Percentiles rank a stretch among this genome's conserved stretches.
These are phyloP conservation scores for Brachystomella parvula DNA, from an alignment of 1,140 invertebrate genomes.

Conservation along the genomic window DNA sequence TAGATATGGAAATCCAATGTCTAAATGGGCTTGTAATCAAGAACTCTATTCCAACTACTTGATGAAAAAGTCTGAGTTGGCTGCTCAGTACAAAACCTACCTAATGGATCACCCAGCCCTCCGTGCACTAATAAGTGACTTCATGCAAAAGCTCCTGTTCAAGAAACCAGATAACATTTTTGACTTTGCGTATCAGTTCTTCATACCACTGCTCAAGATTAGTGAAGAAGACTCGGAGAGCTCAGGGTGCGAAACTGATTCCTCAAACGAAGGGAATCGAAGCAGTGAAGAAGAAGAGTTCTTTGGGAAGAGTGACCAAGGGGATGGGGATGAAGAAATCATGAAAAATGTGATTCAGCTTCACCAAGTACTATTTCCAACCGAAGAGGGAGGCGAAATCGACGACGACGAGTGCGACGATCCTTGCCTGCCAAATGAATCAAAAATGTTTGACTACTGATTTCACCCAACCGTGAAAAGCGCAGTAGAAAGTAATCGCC, in stretches of 20 bases:
- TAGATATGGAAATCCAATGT: constrained; percentile 11
- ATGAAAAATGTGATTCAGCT: not conserved
- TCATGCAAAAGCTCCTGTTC: constrained; percentile 28
- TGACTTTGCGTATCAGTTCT: constrained; percentile 26
- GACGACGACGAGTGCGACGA: not conserved
- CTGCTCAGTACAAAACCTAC: constrained; percentile 23
- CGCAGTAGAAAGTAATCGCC: too few species aligned
- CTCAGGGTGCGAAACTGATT: not conserved
- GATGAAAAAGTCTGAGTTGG: constrained; percentile 21
- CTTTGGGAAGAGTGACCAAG: not conserved
- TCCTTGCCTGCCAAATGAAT: not conserved
- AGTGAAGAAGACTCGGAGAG: not conserved
- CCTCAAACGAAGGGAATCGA: not conserved
- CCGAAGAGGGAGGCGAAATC: not conserved
- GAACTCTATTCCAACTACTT: constrained; percentile 33
- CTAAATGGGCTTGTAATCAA: constrained; percentile 30
- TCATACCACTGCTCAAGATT: constrained; percentile 11
- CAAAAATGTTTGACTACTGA: not conserved
- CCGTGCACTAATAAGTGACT: constrained; percentile 29
- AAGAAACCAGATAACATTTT: constrained; percentile 28
- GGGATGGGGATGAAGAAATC: not conserved
- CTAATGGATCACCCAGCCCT: constrained; percentile 31
- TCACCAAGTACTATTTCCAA: not conserved
- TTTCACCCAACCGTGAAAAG: too few species aligned
- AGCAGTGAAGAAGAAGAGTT: not conserved